Percentiles rank a stretch among this genome's conserved stretches.
Evolutionary conservation across 2,888 invertebrate genomes (phyloP).

Genomic region (Parnassius mnemosyne): DNA sequence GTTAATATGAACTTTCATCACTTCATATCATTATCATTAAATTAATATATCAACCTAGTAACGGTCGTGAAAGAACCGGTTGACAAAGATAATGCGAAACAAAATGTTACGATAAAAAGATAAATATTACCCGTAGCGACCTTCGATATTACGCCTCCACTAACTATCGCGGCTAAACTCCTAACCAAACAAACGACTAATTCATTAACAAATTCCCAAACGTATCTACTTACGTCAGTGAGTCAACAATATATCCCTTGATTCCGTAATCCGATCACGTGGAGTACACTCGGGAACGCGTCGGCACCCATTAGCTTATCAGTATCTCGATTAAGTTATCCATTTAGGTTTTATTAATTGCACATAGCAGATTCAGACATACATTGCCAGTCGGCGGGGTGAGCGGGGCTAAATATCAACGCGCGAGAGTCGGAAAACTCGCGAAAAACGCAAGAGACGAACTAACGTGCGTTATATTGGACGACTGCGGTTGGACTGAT

Average conservation of each 20-base stretch:
- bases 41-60: conserved; percentile 1
- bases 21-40: background rate
- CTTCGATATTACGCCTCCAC: conserved; percentile 48
- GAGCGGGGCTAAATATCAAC: conserved; percentile 39
- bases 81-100: conserved; percentile 29
- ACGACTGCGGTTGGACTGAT: conserved; percentile 63
- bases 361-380: conserved; percentile 66
- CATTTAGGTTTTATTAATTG: conserved; percentile 35
- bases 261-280: conserved; percentile 71
- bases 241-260: conserved; percentile 60
- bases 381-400: conserved; percentile 53
- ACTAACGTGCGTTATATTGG: conserved; percentile 56
- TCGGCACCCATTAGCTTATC: conserved; percentile 63
- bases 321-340: conserved; percentile 48
- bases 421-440: conserved; percentile 53
- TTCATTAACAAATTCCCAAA: conserved; percentile 53
- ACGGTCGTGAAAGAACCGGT: conserved; percentile 15
- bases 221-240: conserved; percentile 61
- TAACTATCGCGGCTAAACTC: conserved; percentile 45
- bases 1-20: too few species aligned
- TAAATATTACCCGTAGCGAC: conserved; percentile 57
- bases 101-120: conserved; percentile 45
- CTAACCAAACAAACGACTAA: conserved; percentile 42
- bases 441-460: conserved; percentile 39
- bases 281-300: conserved; percentile 51